phyloP scores from a whole-genome alignment of 1,140 invertebrate species.

The Apis laboriosa region DNA sequence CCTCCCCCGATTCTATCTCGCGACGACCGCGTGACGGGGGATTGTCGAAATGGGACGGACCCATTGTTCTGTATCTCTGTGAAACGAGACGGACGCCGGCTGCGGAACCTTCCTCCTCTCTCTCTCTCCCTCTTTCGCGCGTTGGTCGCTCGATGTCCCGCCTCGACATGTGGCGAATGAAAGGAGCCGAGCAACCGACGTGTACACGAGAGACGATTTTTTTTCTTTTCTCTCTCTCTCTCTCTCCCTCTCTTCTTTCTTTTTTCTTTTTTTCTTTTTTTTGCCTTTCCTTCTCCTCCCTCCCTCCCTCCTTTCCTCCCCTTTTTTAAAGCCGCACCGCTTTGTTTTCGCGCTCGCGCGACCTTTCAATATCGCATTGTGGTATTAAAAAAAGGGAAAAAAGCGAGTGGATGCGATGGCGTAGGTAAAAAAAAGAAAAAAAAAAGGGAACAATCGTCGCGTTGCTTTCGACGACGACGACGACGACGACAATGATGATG shows the following conservation, averaged over 20 bases:
- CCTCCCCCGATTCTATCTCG: conserved; percentile 60
- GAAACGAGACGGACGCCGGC: conserved; percentile 53
- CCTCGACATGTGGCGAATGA: conserved; percentile 63
- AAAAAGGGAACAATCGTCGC: neutral
- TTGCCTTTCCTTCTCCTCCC: too few relatives aligned
- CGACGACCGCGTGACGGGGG: conserved; percentile 61
- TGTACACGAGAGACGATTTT: conserved; percentile 54
- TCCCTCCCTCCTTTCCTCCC: neutral
- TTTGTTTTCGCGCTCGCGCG: conserved; percentile 52
- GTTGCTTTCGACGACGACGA: neutral
- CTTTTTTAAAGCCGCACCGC: conserved; percentile 15
- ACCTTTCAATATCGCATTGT: conserved; percentile 47
- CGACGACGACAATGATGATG: neutral
- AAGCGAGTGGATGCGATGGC: conserved; percentile 10
- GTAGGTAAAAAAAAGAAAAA: neutral
- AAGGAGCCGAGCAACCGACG: conserved; percentile 41
- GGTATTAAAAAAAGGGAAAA: conserved; percentile 4
- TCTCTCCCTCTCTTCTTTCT: neutral
- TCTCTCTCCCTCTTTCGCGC: neutral
- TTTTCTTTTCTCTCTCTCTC: neutral
- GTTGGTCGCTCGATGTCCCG: conserved; percentile 18
- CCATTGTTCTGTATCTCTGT: conserved; percentile 63
- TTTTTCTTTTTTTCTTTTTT: neutral
- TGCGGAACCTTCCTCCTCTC: conserved; percentile 12
- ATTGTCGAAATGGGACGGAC: conserved; percentile 58